phyloP scores from a whole-genome alignment of 2,113 vertebrate genomes.

The Raja brachyura region DNA sequence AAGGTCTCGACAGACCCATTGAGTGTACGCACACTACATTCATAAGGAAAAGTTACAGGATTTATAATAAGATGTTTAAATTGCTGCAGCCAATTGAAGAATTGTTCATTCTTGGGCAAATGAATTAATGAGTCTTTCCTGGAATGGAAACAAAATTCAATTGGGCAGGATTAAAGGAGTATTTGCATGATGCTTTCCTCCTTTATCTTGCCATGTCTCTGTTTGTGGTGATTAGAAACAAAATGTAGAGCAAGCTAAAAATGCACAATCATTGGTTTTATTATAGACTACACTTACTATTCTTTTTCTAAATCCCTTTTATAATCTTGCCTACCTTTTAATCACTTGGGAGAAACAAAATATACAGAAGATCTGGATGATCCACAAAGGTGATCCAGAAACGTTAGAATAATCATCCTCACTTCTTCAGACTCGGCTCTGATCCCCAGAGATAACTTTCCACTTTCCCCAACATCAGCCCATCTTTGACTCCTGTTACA shows the following conservation, averaged over 20 bases:
- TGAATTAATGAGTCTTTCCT: too few species aligned
- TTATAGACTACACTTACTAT: background rate
- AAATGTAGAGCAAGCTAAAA: background rate
- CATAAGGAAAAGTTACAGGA: background rate
- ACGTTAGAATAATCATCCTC: background rate
- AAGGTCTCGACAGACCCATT: background rate
- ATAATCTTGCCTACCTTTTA: background rate
- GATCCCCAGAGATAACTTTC: background rate
- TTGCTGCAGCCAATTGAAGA: background rate
- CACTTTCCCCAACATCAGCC: background rate
- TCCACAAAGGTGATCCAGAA: background rate
- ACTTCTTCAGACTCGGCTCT: background rate
- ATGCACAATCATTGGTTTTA: background rate
- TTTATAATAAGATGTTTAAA: background rate
- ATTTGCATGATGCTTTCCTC: background rate
- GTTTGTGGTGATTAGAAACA: background rate
- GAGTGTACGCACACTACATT: too few species aligned
- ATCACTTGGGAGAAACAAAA: background rate
- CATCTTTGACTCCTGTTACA: background rate
- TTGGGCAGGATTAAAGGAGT: background rate
- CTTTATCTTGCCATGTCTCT: background rate
- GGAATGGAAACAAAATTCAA: background rate
- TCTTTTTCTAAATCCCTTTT: background rate
- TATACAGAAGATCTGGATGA: background rate
- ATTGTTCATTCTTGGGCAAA: background rate